Percentiles rank a stretch among this genome's conserved stretches.
Evolutionary conservation across 2,113 vertebrate species (phyloP).

Genomic region (Centrocercus urophasianus): DNA sequence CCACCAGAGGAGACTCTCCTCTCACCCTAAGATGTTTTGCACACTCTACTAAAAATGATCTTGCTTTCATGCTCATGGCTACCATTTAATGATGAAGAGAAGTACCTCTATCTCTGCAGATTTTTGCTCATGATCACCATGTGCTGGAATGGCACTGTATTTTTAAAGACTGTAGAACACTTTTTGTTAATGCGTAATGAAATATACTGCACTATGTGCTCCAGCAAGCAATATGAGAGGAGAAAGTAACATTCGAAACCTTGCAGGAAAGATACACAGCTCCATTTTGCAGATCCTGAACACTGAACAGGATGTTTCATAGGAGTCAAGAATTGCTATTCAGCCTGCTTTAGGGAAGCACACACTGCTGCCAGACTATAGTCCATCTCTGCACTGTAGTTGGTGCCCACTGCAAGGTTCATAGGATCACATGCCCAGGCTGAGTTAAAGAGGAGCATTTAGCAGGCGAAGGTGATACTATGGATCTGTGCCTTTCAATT

Average conservation of each 20-base stretch:
- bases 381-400: neutral
- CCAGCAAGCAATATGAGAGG: neutral
- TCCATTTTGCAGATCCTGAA: neutral
- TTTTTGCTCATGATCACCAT: neutral
- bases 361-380: neutral
- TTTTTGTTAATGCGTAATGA: neutral
- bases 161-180: neutral
- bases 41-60: neutral
- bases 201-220: neutral
- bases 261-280: neutral
- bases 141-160: neutral
- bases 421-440: neutral
- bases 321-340: neutral
- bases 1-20: neutral
- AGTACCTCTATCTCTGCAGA: neutral
- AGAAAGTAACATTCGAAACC: neutral
- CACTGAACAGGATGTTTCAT: neutral
- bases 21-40: neutral
- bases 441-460: neutral
- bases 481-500: neutral
- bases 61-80: neutral
- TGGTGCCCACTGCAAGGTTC: neutral
- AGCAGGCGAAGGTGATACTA: neutral
- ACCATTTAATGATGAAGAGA: neutral
- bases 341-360: neutral